Evolutionary conservation across 2,888 invertebrate species (phyloP).

Genomic region (Synanthedon andrenaeformis): DNA sequence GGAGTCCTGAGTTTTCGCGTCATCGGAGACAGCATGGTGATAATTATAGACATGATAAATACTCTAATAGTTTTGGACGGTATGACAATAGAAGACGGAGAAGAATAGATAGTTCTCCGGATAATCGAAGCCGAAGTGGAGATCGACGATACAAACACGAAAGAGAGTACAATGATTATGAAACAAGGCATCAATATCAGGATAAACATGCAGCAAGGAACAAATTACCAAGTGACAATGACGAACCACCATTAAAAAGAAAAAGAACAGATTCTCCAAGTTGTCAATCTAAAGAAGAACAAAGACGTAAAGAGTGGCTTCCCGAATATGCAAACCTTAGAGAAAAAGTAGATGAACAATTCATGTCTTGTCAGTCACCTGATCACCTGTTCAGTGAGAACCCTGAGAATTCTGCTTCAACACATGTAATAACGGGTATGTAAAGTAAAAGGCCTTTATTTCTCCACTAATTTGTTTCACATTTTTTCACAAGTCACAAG

Average conservation of each 20-base stretch:
- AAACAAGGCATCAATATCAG: constrained; percentile 14
- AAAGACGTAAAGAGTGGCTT: constrained; percentile 5
- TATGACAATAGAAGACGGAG: constrained; percentile 19
- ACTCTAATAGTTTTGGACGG: constrained; percentile 7
- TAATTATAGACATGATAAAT: constrained; percentile 15
- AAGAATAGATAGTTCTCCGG: constrained; percentile 27
- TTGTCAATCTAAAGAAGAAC: constrained; percentile 12
- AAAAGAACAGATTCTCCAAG: constrained; percentile 20
- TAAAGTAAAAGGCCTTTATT: constrained; percentile 1
- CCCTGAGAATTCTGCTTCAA: constrained; percentile 7
- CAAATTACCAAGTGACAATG: constrained; percentile 24
- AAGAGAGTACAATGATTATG: constrained; percentile 17
- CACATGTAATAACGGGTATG: constrained; percentile 34
- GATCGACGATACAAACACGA: constrained; percentile 17
- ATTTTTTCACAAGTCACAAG: too few species aligned
- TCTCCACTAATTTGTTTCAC: neutral
- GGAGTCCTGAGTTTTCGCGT: constrained; percentile 25
- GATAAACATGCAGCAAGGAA: constrained; percentile 25
- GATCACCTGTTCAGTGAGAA: constrained; percentile 25
- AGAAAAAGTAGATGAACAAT: constrained; percentile 7
- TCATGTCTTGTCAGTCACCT: constrained; percentile 44
- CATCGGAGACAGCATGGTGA: constrained; percentile 14
- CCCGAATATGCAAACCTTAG: neutral
- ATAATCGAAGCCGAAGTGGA: constrained; percentile 17
- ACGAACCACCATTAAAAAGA: constrained; percentile 34